Evolutionary conservation across 2,888 invertebrate species (phyloP).

Genomic region (Spatulosminthurus flaviceps): DNA sequence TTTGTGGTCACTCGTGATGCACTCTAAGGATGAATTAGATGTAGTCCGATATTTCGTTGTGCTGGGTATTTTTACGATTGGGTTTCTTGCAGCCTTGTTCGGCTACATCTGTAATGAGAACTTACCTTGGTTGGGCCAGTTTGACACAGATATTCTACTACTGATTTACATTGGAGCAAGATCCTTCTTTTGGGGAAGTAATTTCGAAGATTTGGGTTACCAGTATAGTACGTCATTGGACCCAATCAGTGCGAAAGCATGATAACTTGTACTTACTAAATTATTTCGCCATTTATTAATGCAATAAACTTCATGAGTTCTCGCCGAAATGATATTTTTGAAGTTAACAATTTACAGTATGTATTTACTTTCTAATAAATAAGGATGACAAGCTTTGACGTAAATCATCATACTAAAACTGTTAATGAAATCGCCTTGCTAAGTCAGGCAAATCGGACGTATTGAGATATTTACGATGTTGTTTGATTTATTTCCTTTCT

Average conservation of each 20-base stretch:
- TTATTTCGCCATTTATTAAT: too few relatives aligned
- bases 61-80: constrained; percentile 8
- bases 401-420: too few relatives aligned
- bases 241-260: background rate
- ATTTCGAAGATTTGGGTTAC: constrained; percentile 27
- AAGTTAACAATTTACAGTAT: too few relatives aligned
- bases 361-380: too few relatives aligned
- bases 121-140: constrained; percentile 28
- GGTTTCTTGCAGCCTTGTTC: constrained; percentile 4
- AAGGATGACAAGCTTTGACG: too few relatives aligned
- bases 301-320: too few relatives aligned
- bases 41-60: background rate
- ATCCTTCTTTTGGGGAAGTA: background rate
- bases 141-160: constrained; percentile 28
- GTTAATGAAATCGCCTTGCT: too few relatives aligned
- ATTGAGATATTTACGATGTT: too few relatives aligned
- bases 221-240: background rate
- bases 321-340: too few relatives aligned
- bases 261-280: too few relatives aligned
- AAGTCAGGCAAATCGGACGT: too few relatives aligned
- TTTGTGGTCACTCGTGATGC: constrained; percentile 18
- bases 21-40: background rate
- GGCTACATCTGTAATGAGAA: background rate
- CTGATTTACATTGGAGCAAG: constrained; percentile 12
- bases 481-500: too few relatives aligned